Evolutionary conservation across 2,888 invertebrate genomes (phyloP).

Genomic region (Pyrgus malvae): DNA sequence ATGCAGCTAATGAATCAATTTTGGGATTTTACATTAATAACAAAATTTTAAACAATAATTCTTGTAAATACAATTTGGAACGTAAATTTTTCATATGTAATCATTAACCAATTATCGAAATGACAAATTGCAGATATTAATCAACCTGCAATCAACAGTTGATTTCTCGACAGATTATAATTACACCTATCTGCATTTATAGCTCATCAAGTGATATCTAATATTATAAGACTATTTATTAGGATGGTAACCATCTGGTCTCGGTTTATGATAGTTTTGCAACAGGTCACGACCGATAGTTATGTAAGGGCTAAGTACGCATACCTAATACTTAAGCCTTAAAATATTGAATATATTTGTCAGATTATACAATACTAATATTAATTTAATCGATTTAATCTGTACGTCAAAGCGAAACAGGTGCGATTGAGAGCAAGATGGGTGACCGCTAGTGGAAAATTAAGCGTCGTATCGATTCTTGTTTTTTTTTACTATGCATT

Average conservation of each 20-base stretch:
- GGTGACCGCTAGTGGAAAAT: too few species aligned
- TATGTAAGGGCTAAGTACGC: slow-evolving; percentile 5
- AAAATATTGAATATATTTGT: background rate
- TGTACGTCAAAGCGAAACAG: too few species aligned
- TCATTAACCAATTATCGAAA: background rate
- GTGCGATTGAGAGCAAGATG: too few species aligned
- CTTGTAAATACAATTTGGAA: too few species aligned
- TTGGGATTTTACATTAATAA: too few species aligned
- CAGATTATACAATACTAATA: too few species aligned
- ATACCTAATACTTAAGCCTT: background rate
- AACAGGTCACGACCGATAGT: slow-evolving; percentile 5
- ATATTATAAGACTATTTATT: slow-evolving; percentile 8
- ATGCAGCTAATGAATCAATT: too few species aligned
- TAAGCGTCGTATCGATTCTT: too few species aligned
- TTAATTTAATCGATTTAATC: too few species aligned
- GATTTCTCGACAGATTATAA: slow-evolving; percentile 15
- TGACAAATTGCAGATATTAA: slow-evolving; percentile 7
- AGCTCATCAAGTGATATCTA: background rate
- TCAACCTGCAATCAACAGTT: slow-evolving; percentile 4
- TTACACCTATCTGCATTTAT: background rate
- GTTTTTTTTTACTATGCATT: too few species aligned
- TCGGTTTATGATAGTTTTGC: slow-evolving; percentile 4
- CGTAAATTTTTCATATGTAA: too few species aligned
- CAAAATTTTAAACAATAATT: too few species aligned
- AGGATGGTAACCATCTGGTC: slow-evolving; percentile 5